Evolutionary conservation across 2,888 invertebrate species (phyloP), one percentile per base, ranked within the genome.

Genomic region (Pemphredon lugubris): DNA sequence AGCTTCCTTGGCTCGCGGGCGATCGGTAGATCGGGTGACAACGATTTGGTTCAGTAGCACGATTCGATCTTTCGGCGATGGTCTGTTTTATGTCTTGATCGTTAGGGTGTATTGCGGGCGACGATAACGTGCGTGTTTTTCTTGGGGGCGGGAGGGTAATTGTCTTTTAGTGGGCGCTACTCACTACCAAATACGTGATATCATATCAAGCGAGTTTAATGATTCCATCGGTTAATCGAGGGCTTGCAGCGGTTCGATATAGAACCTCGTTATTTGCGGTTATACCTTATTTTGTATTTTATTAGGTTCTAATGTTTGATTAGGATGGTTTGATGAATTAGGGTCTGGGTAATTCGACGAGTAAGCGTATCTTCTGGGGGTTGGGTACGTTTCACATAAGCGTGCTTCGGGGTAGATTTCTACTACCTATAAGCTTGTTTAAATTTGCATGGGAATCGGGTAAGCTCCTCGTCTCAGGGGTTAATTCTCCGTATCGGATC

Each of bases 1-100:
- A 64, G 71, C 72, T 70, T 54, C 44, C 21, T 11, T 21, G 16
- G 11, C 21, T 21, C n/a, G n/a, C n/a, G n/a, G n/a, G 13, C n/a
- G n/a, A 26, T 21, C 21, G 34, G 26, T 26, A 26, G 26, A 3
- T 26, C 7, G 26, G 4, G 26, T 26, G 26, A 26, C 7, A 3
- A 5, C 7, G 26, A 26, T 26, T n/a, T n/a, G n/a, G 26, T 26
- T 26, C 26, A 26, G n/a, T n/a, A n/a, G 26, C 26, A 26, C 26
- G 26, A 5, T 26, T 5, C 26, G 26, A 26, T 26, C 26, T 3
- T 26, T 26, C 26, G 26, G 7, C 7, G 26, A 26, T 26, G 7
- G 7, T 26, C 26, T 26, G 26, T 7, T 26, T 26, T 26, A 26
- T n/a, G 26, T 7, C 3, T 26, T 26, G 26, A 26, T 26, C 7